Base-by-base conservation (phyloP, 2,888 invertebrate species). In the Pandemis cinnamomeana region DNA sequence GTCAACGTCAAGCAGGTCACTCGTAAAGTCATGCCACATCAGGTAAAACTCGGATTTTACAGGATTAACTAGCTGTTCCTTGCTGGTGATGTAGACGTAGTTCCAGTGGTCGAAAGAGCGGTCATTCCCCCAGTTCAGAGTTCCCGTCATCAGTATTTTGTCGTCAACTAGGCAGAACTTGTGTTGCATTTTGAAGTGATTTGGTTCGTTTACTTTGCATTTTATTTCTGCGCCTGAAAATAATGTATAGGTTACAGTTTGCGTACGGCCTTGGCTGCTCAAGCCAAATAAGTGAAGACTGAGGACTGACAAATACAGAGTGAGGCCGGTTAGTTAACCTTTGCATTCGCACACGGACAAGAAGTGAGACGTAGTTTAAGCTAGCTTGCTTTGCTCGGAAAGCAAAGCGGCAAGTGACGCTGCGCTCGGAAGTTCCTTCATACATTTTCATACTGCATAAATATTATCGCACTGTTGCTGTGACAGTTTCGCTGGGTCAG, bases 41-140 rank as follows among this genome's bases (percentile, higher is more conserved):
- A 91, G 90, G 72, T 96, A 90, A 87, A 97, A 97, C 83, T 96
- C 95, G 0, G 78, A 86, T 78, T 86, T 91, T 78, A 95, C 96
- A 13, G 94, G 91, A 36, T 88, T 80, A 0, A 96, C 95, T 64
- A 96, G 82, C n/a, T 89, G 85, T 4, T 80, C 75, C 75, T 95
- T 94, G 82, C 94, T 95, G 27, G 96, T 96, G 72, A 97, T 93
- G 64, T 96, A 85, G 5, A 97, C 91, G 81, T 96, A 96, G 85
- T 97, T 97, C 91, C 95, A 96, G 85, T 97, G 96, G 72, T 96
- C 96, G 74, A 95, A 95, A 74, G 96, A 95, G 53, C 95, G 96
- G 82, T 96, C 95, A 81, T 95, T 91, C 13, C 97, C 97, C 97
- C 97, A 97, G 87, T 97, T 97, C 77, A 97, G 95, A 44, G 97